phyloP scores from a whole-genome alignment of 2,888 invertebrate species.

The Nemapogon koenigi region DNA sequence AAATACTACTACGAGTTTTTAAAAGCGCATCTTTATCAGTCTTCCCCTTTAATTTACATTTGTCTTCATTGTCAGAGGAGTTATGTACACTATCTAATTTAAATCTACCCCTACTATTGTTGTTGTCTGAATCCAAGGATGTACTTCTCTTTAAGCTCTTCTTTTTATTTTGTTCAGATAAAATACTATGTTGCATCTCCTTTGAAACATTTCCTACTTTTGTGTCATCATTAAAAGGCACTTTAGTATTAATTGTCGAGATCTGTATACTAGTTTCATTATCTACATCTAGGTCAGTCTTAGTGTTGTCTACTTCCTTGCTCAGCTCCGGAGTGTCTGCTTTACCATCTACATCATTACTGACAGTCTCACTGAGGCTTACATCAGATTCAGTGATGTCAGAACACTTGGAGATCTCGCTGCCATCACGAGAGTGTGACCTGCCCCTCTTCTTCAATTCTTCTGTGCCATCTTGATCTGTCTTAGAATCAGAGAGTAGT shows the following conservation, averaged over 20 bases:
- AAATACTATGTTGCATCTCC: slow-evolving; percentile 39
- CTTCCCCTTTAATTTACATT: slow-evolving; percentile 56
- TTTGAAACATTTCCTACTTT: slow-evolving; percentile 44
- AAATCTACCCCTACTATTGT: slow-evolving; percentile 56
- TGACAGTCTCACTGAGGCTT: slow-evolving; percentile 62
- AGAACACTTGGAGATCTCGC: slow-evolving; percentile 68
- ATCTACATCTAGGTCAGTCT: slow-evolving; percentile 64
- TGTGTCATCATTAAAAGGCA: slow-evolving; percentile 56
- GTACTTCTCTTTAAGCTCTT: slow-evolving; percentile 61
- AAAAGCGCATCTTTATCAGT: slow-evolving; percentile 65
- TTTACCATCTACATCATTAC: slow-evolving; percentile 26
- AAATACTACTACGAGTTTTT: slow-evolving; percentile 56
- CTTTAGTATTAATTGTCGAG: slow-evolving; percentile 54
- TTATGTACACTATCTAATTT: slow-evolving; percentile 49
- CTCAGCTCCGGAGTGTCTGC: slow-evolving; percentile 34
- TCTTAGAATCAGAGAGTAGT: slow-evolving; percentile 62
- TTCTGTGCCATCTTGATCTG: slow-evolving; percentile 41
- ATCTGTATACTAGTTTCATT: slow-evolving; percentile 63
- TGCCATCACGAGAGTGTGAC: slow-evolving; percentile 61
- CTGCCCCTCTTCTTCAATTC: slow-evolving; percentile 53
- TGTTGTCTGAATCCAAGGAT: slow-evolving; percentile 62
- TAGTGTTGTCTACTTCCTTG: slow-evolving; percentile 60
- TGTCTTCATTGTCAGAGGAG: slow-evolving; percentile 63
- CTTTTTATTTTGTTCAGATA: slow-evolving; percentile 44
- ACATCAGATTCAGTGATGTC: slow-evolving; percentile 69